Percentiles rank a stretch among this genome's conserved stretches.
These are phyloP conservation scores for Heteractis magnifica DNA, from an alignment of 92 coral and sea anemone species.

Conservation along the genomic window DNA sequence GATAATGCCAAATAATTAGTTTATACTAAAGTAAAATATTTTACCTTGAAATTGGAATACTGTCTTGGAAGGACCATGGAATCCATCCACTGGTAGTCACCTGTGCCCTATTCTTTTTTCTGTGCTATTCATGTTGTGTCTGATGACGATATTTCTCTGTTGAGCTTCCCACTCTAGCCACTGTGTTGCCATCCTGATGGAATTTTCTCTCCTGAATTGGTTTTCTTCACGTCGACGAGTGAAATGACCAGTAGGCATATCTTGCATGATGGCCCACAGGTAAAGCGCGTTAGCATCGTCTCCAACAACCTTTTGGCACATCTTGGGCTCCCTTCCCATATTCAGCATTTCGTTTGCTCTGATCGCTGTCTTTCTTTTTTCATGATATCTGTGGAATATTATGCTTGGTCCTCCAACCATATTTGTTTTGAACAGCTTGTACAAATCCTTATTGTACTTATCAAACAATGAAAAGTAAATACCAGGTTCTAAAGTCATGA, in stretches of 20 bases:
- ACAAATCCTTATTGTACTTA: slow-evolving; percentile 16
- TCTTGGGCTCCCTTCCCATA: slow-evolving; percentile 13
- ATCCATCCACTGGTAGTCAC: slow-evolving; percentile 46
- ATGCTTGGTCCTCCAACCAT: slow-evolving; percentile 35
- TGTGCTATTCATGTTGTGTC: slow-evolving; percentile 29
- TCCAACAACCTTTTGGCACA: slow-evolving; percentile 32
- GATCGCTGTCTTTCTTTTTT: slow-evolving; percentile 16
- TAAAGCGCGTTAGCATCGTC: slow-evolving; percentile 47
- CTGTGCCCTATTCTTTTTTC: slow-evolving; percentile 36
- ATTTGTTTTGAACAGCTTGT: slow-evolving; percentile 35
- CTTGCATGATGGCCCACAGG: slow-evolving; percentile 24
- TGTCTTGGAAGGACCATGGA: slow-evolving; percentile 20
- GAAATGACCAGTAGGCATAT: slow-evolving; percentile 28
- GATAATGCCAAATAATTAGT: neutral
- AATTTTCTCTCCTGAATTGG: neutral
- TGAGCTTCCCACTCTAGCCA: slow-evolving; percentile 48
- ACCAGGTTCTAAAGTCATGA: slow-evolving; percentile 13
- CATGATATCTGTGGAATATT: slow-evolving; percentile 25
- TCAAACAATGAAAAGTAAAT: slow-evolving; percentile 11
- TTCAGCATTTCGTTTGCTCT: slow-evolving; percentile 4
- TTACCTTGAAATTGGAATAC: slow-evolving; percentile 41
- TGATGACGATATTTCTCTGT: slow-evolving; percentile 15
- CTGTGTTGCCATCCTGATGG: slow-evolving; percentile 23
- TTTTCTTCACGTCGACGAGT: slow-evolving; percentile 22
- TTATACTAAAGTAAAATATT: neutral